Evolutionary conservation across 2,888 invertebrate genomes (phyloP), one percentile per base, ranked within the genome.

Genomic region (Dicycla oo): DNA sequence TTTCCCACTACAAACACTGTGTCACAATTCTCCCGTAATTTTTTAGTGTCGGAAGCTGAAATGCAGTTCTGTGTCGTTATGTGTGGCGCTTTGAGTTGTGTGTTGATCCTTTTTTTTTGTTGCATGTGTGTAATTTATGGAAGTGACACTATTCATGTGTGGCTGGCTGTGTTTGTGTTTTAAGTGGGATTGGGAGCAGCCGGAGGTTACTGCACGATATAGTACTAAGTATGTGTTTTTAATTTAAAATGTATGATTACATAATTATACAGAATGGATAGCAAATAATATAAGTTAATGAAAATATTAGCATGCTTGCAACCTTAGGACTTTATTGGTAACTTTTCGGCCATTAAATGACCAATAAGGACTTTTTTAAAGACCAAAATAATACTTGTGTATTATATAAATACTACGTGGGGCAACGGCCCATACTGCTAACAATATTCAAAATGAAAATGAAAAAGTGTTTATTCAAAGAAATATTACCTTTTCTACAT

Each of bases 41-140:
- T 75, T 10, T 62, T 71, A 40, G 63, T 57, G 66, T 67, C 65
- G 45, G 51, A 23, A 51, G 40, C 60, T 54, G 57, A 61, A 66
- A 56, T 63, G n/a, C 63, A 47, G 45, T 60, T 47, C 73, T 49
- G 69, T 73, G 73, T 71, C 18, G 26, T 47, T 40, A 40, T 45
- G 69, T 68, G 73, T 78, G 18, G 23, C 0, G 49, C n/a, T 62
- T 53, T 57, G 71, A 62, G 49, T 58, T 61, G 66, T 57, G 75
- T 73, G 78, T 54, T 73, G 66, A 77, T 67, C 60, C 66, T 64
- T 82, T 84, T 83, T 83, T 83, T 83, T 82, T 84, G 69, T 84
- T 76, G 67, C 69, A 68, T 84, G 69, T 82, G 58, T 75, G 80
- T 85, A 84, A 84, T 84, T 80, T 84, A 83, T 82, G 85, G 73